Evolutionary conservation across 92 coral and sea anemone genomes (phyloP).

Genomic region (Porites evermanni): DNA sequence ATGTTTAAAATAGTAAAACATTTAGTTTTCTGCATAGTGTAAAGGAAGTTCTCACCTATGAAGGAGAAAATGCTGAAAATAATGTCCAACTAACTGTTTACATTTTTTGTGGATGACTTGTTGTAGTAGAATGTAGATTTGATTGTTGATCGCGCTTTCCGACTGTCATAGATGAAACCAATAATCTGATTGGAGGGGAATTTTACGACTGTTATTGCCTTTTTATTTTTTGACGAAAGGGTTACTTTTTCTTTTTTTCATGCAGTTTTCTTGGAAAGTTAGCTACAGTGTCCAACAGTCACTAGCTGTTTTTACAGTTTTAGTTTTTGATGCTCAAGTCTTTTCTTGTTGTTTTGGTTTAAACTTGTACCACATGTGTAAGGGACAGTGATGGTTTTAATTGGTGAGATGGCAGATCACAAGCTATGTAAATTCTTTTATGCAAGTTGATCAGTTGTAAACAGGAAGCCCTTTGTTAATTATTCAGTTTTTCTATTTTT

Average conservation of each 20-base stretch:
- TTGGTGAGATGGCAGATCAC: not conserved
- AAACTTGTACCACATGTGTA: not conserved
- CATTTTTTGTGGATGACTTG: slow-evolving; percentile 10
- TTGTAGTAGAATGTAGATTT: not conserved
- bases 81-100: too few relatives aligned
- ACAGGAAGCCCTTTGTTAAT: slow-evolving; percentile 40
- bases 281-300: not conserved
- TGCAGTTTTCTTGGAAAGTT: slow-evolving; percentile 22
- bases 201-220: not conserved
- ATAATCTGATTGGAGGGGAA: slow-evolving; percentile 1
- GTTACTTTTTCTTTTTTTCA: not conserved
- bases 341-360: slow-evolving; percentile 7
- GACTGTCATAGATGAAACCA: not conserved
- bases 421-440: slow-evolving; percentile 18
- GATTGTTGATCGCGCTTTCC: slow-evolving; percentile 30
- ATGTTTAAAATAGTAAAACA: too few relatives aligned
- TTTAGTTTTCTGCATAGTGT: not conserved
- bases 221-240: not conserved
- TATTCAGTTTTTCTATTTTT: not conserved
- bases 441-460: slow-evolving; percentile 17
- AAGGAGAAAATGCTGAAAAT: too few relatives aligned
- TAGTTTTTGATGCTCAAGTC: slow-evolving; percentile 3
- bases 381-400: not conserved
- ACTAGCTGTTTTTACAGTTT: slow-evolving; percentile 15
- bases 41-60: too few relatives aligned